Base-by-base conservation (phyloP, 2,888 invertebrate species). In the Zele albiditarsus region DNA sequence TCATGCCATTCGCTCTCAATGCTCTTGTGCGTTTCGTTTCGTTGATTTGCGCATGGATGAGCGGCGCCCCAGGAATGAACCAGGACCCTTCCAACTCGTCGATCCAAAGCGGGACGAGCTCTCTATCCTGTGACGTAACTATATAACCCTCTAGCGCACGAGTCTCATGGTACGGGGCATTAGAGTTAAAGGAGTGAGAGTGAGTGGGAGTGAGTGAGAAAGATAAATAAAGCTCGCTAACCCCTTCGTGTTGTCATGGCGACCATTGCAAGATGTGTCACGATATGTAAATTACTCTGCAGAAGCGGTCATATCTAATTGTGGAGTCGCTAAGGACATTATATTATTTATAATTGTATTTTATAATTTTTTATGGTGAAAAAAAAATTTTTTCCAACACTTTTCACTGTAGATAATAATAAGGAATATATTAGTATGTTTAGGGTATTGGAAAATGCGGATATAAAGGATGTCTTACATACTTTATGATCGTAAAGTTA, bases 191-290 rank as follows among this genome's bases (percentile, higher is more conserved):
- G 27, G 23, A 67, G 69, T 46, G 58, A 58, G 58, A 14, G 31
- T 57, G 57, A 69, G 31, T 38, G 38, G 38, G 69, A 58, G 58
- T 33, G 58, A 14, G 31, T 57, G 57, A 69, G 31, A 69, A 53
- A 57, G 49, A 58, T 20, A 20, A 53, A 53, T 53, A 38, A 20
- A 66, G n/a, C 42, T 66, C 23, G 27, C 60, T 66, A 75, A 71
- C 75, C 75, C 75, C 75, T 75, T 75, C 75, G 75, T 46, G 75
- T 75, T 46, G 33, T 66, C 75, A 75, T 75, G 71, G 49, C 71
- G 38, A 75, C 75, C 67, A 71, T 63, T 53, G 66, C 71, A 49
- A 71, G 71, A 71, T 75, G 71, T 71, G 71, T 71, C 71, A 75
- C 62, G 67, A 75, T 75, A 75, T 75, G 71, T 60, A 71, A 75